Percentiles rank a stretch among this genome's conserved stretches.
Conservation (phyloP, 2,888 invertebrate genomes). For the Mycogona germanica region DNA sequence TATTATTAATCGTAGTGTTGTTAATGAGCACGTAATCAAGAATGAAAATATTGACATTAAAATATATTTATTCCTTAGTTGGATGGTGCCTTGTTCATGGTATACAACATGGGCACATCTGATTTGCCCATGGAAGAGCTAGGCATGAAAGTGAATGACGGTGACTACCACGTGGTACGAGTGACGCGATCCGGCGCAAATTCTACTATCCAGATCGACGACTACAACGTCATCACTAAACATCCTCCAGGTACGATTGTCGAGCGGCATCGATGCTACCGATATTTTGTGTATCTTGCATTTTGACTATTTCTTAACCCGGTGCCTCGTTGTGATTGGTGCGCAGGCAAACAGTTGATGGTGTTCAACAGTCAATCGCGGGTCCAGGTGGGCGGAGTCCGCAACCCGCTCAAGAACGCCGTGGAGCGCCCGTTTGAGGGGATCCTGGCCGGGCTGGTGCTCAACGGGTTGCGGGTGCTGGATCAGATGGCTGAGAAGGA, state of each 20-base stretch:
- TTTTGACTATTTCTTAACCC: neutral
- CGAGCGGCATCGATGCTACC: neutral
- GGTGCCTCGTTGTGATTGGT: conserved; percentile 11
- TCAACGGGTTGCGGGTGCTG: conserved; percentile 69
- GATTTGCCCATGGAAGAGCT: conserved; percentile 77
- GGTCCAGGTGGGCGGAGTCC: conserved; percentile 76
- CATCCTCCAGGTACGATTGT: conserved; percentile 63
- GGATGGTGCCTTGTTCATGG: conserved; percentile 82
- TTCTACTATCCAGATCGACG: conserved; percentile 81
- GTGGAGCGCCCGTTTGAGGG: conserved; percentile 74
- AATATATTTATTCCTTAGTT: too few relatives aligned
- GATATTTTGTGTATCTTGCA: neutral
- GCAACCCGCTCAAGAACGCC: conserved; percentile 51
- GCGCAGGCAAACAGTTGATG: conserved; percentile 61
- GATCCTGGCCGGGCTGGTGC: conserved; percentile 75
- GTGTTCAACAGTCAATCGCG: conserved; percentile 87
- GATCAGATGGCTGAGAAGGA: conserved; percentile 71
- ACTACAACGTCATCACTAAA: conserved; percentile 70
- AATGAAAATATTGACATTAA: too few relatives aligned
- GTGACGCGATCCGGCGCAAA: conserved; percentile 81
- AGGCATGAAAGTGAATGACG: conserved; percentile 82
- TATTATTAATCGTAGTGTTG: too few relatives aligned
- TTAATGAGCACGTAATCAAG: too few relatives aligned
- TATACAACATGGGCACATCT: conserved; percentile 87
- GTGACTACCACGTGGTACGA: conserved; percentile 82